A percentile compares a stretch with the other conserved stretches of the same genome.
These are phyloP conservation scores for Ariolimax columbianus DNA, from an alignment of 2,888 invertebrate species.

Conservation along the genomic window DNA sequence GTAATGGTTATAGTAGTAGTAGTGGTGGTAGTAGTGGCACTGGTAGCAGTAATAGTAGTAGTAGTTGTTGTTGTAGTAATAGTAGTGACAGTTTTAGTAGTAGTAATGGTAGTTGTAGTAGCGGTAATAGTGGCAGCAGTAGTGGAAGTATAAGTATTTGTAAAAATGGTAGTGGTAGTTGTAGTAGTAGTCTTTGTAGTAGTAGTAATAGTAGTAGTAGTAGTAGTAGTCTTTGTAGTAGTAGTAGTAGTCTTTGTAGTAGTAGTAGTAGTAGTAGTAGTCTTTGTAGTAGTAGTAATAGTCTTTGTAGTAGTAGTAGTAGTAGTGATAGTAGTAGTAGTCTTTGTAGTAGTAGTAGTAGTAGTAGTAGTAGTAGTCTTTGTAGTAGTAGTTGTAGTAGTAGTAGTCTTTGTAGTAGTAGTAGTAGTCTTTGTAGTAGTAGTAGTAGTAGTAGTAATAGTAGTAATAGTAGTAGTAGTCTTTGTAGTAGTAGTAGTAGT, in stretches of 20 bases:
- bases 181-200: background rate
- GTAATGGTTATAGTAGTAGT: background rate
- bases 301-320: no score
- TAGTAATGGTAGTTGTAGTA: background rate
- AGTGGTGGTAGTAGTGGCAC: background rate
- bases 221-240: no score
- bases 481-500: conserved; percentile 28
- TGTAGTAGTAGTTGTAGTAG: no score
- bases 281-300: no score
- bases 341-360: no score
- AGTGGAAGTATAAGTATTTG: background rate
- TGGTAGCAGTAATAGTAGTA: background rate
- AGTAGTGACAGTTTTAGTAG: background rate
- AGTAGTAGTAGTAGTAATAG: background rate
- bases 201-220: no score
- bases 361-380: no score
- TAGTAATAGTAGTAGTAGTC: background rate
- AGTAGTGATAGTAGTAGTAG: no score
- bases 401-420: no score
- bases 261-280: no score
- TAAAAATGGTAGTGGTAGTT: background rate
- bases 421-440: no score
- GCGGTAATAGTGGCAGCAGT: background rate
- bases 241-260: no score
- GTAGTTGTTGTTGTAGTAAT: background rate